Evolutionary conservation across 2,888 invertebrate genomes (phyloP), one percentile per base, ranked within the genome.

Genomic region (Lepetodrilus schrolli): DNA sequence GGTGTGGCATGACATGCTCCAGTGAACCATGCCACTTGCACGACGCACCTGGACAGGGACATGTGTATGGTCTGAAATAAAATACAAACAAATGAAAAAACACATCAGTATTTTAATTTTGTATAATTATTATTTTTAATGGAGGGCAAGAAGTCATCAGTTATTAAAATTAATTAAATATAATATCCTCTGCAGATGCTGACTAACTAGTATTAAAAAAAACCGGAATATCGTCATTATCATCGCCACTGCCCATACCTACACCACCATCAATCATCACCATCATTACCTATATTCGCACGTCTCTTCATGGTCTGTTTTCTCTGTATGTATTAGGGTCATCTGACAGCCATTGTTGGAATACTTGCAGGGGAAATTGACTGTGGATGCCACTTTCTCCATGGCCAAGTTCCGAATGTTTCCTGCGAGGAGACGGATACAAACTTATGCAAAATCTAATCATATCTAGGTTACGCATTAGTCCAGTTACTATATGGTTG

Each of bases 21-120:
- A 99, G 92, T 49, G 96, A 95, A 38, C 99, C 99, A 90, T 98
- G 97, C 99, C 99, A 99, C 90, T 99, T 98, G 92, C 99, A 99
- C 0, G 97, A 97, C 36, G 98, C 97, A 49, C 99, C 99, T n/a
- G 99, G 99, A 90, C 99, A 99, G 34, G 99, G 99, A 91, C 99
- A 99, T 80, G 96, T 95, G 91, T 99, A 99, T 0, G 99, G 99
- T 90, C 99, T 92, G 83, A 50, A 80, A 79, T 66, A 20, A 68
- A n/a, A n/a, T n/a, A n/a, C n/a, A n/a, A n/a, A n/a, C n/a, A n/a
- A n/a, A n/a, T n/a, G n/a, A n/a, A n/a, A n/a, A n/a, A n/a, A n/a
- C n/a, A n/a, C n/a, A n/a, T n/a, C n/a, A n/a, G n/a, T n/a, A n/a
- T n/a, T n/a, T n/a, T n/a, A n/a, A n/a, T n/a, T n/a, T n/a, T n/a